Conservation (phyloP, 2,888 invertebrate species). For the Camponotus fellah region DNA sequence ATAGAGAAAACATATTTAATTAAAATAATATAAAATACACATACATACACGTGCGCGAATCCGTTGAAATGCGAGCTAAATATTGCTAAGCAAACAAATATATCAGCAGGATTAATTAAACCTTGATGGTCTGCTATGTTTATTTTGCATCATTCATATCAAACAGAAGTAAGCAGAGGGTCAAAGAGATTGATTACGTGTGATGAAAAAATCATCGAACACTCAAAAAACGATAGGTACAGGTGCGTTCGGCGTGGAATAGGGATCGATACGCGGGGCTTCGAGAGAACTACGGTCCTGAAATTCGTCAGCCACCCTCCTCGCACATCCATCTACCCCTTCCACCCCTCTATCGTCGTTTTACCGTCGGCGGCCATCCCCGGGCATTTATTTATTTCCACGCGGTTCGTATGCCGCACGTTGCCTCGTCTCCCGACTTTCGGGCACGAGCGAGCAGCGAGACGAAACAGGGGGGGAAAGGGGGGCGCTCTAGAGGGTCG, state of each 20-base stretch:
- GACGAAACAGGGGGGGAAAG: conserved; percentile 6
- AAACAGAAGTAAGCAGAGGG: conserved; percentile 23
- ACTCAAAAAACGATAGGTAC: conserved; percentile 27
- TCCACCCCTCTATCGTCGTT: conserved; percentile 17
- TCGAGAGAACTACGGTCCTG: conserved; percentile 29
- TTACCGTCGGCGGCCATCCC: conserved; percentile 65
- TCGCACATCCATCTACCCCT: conserved; percentile 32
- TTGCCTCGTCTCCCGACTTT: conserved; percentile 55
- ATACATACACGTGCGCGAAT: background rate
- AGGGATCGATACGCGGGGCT: conserved; percentile 55
- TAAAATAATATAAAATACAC: background rate
- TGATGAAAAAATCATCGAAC: conserved; percentile 43
- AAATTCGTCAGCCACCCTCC: conserved; percentile 42
- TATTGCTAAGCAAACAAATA: conserved; percentile 10
- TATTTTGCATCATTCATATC: conserved; percentile 44
- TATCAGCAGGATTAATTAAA: conserved; percentile 8
- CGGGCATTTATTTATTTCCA: conserved; percentile 81
- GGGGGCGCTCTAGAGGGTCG: conserved; percentile 20
- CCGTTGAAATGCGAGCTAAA: background rate
- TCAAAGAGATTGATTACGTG: conserved; percentile 36
- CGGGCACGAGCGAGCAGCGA: conserved; percentile 17
- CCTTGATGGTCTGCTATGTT: conserved; percentile 4
- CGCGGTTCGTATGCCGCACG: conserved; percentile 74
- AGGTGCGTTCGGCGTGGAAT: conserved; percentile 37
- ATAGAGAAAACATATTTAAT: background rate